Conservation (phyloP, 2,113 vertebrate species). For the Synodontis membranacea region DNA sequence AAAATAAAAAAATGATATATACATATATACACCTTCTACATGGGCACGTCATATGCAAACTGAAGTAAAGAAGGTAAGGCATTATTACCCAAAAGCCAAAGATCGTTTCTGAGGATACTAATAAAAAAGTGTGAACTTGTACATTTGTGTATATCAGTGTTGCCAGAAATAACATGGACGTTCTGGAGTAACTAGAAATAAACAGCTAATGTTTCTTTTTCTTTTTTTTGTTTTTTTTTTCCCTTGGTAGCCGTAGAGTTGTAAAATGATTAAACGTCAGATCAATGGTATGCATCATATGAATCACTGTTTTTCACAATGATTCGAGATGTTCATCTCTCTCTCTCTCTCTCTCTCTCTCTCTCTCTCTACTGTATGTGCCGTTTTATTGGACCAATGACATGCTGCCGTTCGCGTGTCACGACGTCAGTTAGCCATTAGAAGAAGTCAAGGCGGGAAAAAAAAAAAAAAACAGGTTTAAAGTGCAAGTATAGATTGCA, state of each 20-base stretch:
- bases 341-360: no score
- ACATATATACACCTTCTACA: no score
- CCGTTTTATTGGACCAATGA: background rate
- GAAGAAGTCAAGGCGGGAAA: no score
- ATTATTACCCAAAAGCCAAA: background rate
- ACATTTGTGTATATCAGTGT: background rate
- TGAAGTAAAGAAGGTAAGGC: background rate
- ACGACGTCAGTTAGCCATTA: background rate
- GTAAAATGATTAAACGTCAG: background rate
- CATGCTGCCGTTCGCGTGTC: background rate
- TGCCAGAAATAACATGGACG: background rate
- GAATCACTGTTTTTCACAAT: background rate
- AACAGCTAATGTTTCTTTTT: background rate
- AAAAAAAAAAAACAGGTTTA: constrained; percentile 19
- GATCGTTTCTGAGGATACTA: no score
- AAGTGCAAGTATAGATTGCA: constrained; percentile 55
- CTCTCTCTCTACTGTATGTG: no score
- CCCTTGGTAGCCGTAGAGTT: background rate
- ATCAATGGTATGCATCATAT: background rate
- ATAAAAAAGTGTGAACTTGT: background rate
- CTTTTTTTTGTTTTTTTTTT: no score
- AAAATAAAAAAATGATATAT: background rate
- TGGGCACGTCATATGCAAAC: background rate
- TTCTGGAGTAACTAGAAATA: background rate
- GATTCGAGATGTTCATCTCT: background rate